A percentile compares a stretch with the other conserved stretches of the same genome.
These are phyloP conservation scores for Melieria picta DNA, from an alignment of 2,888 invertebrate genomes.

Conservation along the genomic window DNA sequence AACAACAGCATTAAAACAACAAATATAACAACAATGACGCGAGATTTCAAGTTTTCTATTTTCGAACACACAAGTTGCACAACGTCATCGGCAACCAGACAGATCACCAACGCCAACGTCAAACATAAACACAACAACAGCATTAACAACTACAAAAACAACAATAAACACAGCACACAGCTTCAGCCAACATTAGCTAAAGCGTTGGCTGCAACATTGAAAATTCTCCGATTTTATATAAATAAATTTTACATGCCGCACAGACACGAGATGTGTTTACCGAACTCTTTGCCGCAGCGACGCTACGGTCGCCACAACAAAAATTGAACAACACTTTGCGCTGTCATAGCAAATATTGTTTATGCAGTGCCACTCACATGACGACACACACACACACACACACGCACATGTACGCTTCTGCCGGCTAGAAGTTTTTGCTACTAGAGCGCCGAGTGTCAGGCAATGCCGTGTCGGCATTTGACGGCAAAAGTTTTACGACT, in stretches of 20 bases:
- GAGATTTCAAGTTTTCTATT: neutral
- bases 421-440: no score
- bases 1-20: neutral
- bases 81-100: no score
- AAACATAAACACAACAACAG: slow-evolving; percentile 1
- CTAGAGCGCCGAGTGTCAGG: no score
- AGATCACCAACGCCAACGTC: no score
- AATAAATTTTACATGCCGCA: slow-evolving; percentile 3
- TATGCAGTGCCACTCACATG: neutral
- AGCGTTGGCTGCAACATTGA: neutral
- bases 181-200: neutral
- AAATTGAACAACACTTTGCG: slow-evolving; percentile 9
- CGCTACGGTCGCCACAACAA: no score
- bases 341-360: slow-evolving; percentile 1
- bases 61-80: neutral
- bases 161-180: neutral
- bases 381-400: no score
- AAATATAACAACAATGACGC: neutral
- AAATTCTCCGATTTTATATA: neutral
- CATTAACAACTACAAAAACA: slow-evolving; percentile 12
- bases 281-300: no score
- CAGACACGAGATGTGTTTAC: neutral
- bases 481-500: no score
- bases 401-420: no score
- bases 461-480: no score